Percentiles rank a stretch among this genome's conserved stretches.
Conservation (phyloP, 2,797 vertebrate genomes). For the Esox masquinongy region DNA sequence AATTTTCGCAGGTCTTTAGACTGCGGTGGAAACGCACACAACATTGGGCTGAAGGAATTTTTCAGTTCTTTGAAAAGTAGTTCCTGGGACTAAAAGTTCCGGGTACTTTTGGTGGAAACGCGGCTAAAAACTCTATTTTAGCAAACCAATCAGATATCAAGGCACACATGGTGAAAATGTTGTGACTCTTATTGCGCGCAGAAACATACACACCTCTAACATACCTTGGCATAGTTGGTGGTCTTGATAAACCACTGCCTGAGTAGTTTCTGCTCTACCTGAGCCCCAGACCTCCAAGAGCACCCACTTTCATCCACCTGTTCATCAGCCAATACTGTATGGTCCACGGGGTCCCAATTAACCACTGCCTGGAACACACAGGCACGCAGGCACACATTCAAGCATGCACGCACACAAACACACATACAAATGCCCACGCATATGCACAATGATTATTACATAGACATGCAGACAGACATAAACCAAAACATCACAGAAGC, state of each 20-base stretch:
- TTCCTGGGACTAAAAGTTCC: no score
- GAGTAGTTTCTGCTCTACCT: constrained; percentile 93
- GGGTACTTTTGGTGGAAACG: no score
- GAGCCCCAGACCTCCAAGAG: constrained; percentile 96
- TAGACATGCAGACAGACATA: neutral
- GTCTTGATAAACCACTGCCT: constrained; percentile 98
- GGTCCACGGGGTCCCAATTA: constrained; percentile 97
- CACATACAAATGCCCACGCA: constrained; percentile 20
- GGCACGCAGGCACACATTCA: constrained; percentile 11
- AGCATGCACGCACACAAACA: constrained; percentile 8
- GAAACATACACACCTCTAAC: neutral
- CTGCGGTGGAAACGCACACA: no score
- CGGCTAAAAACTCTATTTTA: neutral
- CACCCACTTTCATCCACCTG: constrained; percentile 92
- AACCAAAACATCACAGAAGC: neutral
- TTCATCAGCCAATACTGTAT: constrained; percentile 95
- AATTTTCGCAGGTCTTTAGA: no score
- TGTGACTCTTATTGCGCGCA: no score
- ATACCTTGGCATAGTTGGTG: constrained; percentile 90
- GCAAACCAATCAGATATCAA: neutral
- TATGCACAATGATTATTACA: neutral
- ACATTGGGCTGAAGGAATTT: no score
- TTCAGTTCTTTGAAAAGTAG: no score
- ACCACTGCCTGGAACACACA: constrained; percentile 83
- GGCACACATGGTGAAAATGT: neutral